Evolutionary conservation across 2,888 invertebrate species (phyloP), one percentile per base, ranked within the genome.

Genomic region (Cheilosia scutellata): DNA sequence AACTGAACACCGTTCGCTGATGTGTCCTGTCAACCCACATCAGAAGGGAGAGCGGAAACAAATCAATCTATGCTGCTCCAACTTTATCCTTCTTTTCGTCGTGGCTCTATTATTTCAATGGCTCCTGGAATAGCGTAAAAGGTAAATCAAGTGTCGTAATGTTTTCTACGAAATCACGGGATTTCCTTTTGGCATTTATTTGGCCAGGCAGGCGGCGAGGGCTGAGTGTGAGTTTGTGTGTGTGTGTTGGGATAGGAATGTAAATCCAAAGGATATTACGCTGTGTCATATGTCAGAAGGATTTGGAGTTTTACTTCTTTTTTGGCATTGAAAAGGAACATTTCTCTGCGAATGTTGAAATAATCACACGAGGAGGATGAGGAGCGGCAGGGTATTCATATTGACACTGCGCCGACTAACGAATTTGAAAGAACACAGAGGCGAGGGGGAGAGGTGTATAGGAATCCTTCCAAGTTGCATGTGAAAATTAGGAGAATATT

Each of bases 181-280:
- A 86, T 86, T 82, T 86, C 82, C 86, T 86, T 86, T 86, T 77
- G 86, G 77, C 86, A 82, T 86, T 86, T 86, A 86, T 86, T 86
- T 86, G 76, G 11, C 27, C 27, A 4, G 16, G 16, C 58, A 20
- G 20, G 9, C 37, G 29, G 5, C 37, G 2, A 3, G 51, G 66
- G 66, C 2, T 13, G 1, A 42, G 42, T 1, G 42, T 0, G n/a
- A n/a, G 44, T 6, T 44, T 71, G 37, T 55, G 4, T 57, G 4
- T 57, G 57, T 53, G 49, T 42, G 53, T 63, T 9, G 47, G 44
- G 47, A 49, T 25, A 5, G 55, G 58, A 33, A 71, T 65, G 57
- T 37, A 82, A 86, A 76, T 75, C 75, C 37, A 71, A 75, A 65
- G 80, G 84, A 84, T 84, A 80, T 75, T 80, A 33, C 76, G 72